These are phyloP conservation scores for Melanostigma gelatinosum DNA, from an alignment of 2,113 vertebrate genomes.

Conservation along the genomic window DNA sequence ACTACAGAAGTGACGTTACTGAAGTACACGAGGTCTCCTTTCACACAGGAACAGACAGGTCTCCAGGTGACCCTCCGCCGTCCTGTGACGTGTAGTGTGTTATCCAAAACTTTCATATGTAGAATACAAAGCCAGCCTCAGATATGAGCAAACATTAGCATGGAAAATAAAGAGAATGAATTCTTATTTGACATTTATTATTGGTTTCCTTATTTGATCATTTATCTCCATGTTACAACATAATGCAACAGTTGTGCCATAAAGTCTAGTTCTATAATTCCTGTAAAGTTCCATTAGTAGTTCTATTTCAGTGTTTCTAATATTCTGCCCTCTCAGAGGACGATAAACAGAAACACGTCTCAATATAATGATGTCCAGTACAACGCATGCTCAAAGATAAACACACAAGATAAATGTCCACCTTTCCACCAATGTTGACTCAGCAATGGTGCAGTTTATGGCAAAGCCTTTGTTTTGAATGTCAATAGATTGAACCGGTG, in stretches of 20 bases:
- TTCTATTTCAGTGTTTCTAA: too few relatives aligned
- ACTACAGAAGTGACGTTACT: too few relatives aligned
- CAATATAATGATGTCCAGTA: neutral
- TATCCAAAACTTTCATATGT: too few relatives aligned
- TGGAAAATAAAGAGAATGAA: neutral
- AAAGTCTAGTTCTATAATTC: neutral
- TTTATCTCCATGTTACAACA: neutral
- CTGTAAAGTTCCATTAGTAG: too few relatives aligned
- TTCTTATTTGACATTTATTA: too few relatives aligned
- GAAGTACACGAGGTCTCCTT: too few relatives aligned
- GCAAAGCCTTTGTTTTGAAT: neutral
- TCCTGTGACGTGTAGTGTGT: neutral
- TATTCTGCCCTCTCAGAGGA: too few relatives aligned
- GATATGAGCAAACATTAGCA: neutral
- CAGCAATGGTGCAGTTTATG: neutral
- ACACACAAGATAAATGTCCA: neutral
- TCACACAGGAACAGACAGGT: too few relatives aligned
- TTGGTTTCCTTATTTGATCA: neutral
- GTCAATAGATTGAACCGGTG: too few relatives aligned
- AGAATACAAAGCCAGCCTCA: neutral
- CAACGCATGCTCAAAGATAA: neutral
- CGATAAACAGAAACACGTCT: too few relatives aligned
- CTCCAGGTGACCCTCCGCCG: too few relatives aligned
- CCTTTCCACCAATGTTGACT: neutral
- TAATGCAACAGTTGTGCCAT: neutral